Base-by-base conservation (phyloP, 2,797 vertebrate genomes). In the Coccyzus lansbergi region DNA sequence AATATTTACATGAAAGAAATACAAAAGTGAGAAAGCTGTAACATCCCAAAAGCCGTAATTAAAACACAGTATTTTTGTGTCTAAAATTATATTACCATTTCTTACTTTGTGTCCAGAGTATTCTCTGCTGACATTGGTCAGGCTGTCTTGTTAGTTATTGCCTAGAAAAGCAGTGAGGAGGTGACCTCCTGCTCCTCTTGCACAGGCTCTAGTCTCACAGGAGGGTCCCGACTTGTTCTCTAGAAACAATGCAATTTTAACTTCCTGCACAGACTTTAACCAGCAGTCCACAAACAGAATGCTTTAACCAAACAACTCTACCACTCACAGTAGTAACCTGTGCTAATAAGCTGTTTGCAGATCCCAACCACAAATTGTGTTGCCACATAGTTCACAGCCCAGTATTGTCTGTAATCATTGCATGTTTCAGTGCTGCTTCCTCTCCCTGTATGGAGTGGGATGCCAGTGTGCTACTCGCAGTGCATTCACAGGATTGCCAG, bases 401-500 rank as follows among this genome's bases (percentile, higher is more conserved):
- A 40, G 31, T 52, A 17, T 2, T 26, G 15, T 38, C 6, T 2
- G 22, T 48, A 59, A 26, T 31, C 4, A n/a, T 48, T 56, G 56
- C 0, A 0, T 21, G 20, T n/a, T 77, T 26, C 42, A 56, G 71
- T 8, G 42, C 42, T 17, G 9, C 36, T 68, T 26, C 6, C 25
- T 86, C 53, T 15, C 58, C 52, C 56, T n/a, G n/a, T 33, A 11
- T 0, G 2, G 11, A 11, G 3, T 0, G n/a, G 55, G 38, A 17
- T 33, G 20, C 53, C 33, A 21, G 28, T 8, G 1, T 26, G 22
- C 78, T 56, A 71, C n/a, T 65, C 64, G 60, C 46, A 31, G 49
- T 4, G 20, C 29, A 24, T 56, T 33, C 40, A 60, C 62, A 33
- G 0, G 0, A 12, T 3, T 86, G 40, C 33, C 48, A 81, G 15